A percentile compares a stretch with the other conserved stretches of the same genome.
Conservation (phyloP, 2,797 vertebrate species). For the Halcyon smyrnensis region DNA sequence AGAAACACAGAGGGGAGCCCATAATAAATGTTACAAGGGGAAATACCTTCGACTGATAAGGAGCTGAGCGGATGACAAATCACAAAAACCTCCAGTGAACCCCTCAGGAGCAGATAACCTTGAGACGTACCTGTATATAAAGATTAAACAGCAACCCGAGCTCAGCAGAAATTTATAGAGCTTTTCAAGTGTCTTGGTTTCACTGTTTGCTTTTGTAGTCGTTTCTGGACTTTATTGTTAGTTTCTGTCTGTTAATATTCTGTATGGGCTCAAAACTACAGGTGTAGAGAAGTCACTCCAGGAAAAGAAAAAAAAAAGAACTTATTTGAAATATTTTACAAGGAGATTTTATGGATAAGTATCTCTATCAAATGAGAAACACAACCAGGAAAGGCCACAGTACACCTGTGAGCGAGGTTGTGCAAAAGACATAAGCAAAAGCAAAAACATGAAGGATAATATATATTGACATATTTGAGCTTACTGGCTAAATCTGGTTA, state of each 20-base stretch:
- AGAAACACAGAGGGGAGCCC: constrained; percentile 33
- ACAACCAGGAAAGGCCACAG: constrained; percentile 51
- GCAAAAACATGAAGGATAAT: constrained; percentile 40
- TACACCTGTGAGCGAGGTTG: constrained; percentile 7
- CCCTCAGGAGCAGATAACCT: constrained; percentile 79
- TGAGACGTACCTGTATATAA: constrained; percentile 76
- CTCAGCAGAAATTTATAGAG: constrained; percentile 70
- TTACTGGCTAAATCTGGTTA: constrained; percentile 57
- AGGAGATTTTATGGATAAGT: constrained; percentile 57
- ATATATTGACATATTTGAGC: constrained; percentile 47
- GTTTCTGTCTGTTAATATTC: constrained; percentile 75
- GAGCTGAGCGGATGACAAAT: constrained; percentile 63
- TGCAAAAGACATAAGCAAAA: constrained; percentile 50
- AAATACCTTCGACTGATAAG: constrained; percentile 74
- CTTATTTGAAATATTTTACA: constrained; percentile 63
- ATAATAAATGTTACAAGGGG: constrained; percentile 67
- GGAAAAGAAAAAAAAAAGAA: constrained; percentile 27
- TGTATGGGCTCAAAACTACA: constrained; percentile 46
- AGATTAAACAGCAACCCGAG: constrained; percentile 76
- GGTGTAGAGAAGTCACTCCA: constrained; percentile 12
- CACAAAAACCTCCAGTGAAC: constrained; percentile 31
- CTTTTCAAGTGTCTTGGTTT: constrained; percentile 72
- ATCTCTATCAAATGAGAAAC: constrained; percentile 35
- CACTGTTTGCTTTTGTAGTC: constrained; percentile 74
- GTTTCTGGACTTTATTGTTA: constrained; percentile 75